Evolutionary conservation across 2,113 vertebrate genomes (phyloP).

Genomic region (Engraulis encrasicolus): DNA sequence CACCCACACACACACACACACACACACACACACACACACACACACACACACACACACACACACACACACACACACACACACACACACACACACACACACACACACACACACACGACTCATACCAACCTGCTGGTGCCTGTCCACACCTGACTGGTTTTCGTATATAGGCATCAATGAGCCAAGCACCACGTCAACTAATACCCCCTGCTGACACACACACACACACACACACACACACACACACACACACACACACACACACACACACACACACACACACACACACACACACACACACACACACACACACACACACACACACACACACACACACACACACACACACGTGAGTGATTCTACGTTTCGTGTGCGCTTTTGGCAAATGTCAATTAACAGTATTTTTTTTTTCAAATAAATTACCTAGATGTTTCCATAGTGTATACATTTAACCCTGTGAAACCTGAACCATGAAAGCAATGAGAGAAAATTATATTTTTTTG

Average conservation of each 20-base stretch:
- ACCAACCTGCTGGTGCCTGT: neutral
- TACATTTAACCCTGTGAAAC: too few relatives aligned
- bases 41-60: conserved; percentile 20
- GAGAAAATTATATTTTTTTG: too few relatives aligned
- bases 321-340: too few relatives aligned
- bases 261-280: neutral
- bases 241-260: neutral
- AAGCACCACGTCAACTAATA: neutral
- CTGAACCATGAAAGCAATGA: too few relatives aligned
- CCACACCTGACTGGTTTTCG: neutral
- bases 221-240: neutral
- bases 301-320: neutral
- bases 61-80: conserved; percentile 18
- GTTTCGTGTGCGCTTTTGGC: too few relatives aligned
- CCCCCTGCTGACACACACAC: neutral
- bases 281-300: neutral
- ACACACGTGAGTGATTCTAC: too few relatives aligned
- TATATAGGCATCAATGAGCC: neutral
- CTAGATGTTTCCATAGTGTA: too few relatives aligned
- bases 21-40: neutral
- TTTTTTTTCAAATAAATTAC: too few relatives aligned
- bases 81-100: conserved; percentile 9
- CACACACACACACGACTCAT: too few relatives aligned
- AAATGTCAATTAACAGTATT: too few relatives aligned
- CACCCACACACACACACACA: neutral